A percentile compares a stretch with the other conserved stretches of the same genome.
Conservation (phyloP, 2,113 vertebrate species). For the Mobula birostris region DNA sequence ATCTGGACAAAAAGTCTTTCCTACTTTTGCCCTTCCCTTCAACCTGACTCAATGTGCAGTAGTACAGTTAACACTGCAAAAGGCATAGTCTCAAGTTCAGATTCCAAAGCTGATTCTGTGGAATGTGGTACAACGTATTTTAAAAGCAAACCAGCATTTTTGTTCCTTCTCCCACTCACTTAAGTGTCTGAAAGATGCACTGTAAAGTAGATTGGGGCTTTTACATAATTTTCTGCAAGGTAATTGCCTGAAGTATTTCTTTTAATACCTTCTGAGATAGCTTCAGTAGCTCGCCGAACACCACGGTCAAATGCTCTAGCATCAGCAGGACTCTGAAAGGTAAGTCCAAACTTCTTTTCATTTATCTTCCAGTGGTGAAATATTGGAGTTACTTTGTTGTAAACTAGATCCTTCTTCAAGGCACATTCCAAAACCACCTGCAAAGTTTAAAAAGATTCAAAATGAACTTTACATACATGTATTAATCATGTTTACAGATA, state of each 20-base stretch:
- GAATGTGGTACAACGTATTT: not conserved
- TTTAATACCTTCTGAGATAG: conserved; percentile 80
- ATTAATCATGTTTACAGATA: not conserved
- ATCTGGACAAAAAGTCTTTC: not conserved
- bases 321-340: conserved; percentile 98
- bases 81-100: not conserved
- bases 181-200: not conserved
- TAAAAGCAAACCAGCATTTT: not conserved
- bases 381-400: conserved; percentile 98
- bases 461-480: not conserved
- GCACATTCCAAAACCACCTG: conserved; percentile 97
- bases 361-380: conserved; percentile 99
- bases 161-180: not conserved
- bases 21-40: not conserved
- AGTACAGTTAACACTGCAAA: no score
- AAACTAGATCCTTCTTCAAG: conserved; percentile 87
- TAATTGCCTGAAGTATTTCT: not conserved
- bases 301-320: conserved; percentile 96
- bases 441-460: conserved; percentile 34
- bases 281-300: conserved; percentile 88
- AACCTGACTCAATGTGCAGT: no score
- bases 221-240: not conserved
- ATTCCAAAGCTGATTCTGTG: not conserved
- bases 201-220: not conserved
- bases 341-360: conserved; percentile 96